Percentiles rank a stretch among this genome's conserved stretches.
These are phyloP conservation scores for Melolontha melolontha DNA, from an alignment of 2,888 invertebrate species.

Conservation along the genomic window DNA sequence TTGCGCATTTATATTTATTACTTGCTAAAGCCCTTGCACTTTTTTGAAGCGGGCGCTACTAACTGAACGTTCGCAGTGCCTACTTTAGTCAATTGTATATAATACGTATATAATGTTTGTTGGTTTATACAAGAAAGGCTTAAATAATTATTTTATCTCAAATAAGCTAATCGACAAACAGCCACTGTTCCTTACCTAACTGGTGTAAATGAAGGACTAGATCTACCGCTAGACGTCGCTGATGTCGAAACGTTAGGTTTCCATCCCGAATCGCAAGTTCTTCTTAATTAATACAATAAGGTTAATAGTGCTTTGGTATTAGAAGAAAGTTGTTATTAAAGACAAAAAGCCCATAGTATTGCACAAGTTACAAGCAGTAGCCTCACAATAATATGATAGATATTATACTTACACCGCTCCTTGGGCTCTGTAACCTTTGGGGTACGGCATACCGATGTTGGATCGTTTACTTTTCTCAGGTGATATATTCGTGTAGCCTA, in stretches of 20 bases:
- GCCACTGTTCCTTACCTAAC: constrained; percentile 53
- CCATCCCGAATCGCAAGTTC: constrained; percentile 27
- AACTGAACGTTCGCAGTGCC: no score
- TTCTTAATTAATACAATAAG: constrained; percentile 19
- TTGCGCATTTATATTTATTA: no score
- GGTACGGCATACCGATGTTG: constrained; percentile 66
- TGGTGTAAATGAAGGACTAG: constrained; percentile 58
- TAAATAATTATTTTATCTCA: no score
- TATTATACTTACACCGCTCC: constrained; percentile 66
- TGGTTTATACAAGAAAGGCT: no score
- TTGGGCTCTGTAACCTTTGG: constrained; percentile 66
- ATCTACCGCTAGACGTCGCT: constrained; percentile 59
- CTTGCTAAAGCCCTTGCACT: no score
- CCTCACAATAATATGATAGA: constrained; percentile 1
- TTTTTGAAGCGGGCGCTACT: no score
- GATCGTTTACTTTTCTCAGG: constrained; percentile 73
- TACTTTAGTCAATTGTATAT: no score
- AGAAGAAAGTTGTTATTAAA: no score
- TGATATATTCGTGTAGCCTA: constrained; percentile 57
- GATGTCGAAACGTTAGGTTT: constrained; percentile 49
- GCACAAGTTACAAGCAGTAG: constrained; percentile 9
- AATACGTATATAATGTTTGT: no score
- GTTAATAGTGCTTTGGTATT: neutral
- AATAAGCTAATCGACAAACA: neutral
- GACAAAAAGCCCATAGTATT: neutral